Base-by-base conservation (phyloP, 2,888 invertebrate genomes). In the Oligia fasciuncula region DNA sequence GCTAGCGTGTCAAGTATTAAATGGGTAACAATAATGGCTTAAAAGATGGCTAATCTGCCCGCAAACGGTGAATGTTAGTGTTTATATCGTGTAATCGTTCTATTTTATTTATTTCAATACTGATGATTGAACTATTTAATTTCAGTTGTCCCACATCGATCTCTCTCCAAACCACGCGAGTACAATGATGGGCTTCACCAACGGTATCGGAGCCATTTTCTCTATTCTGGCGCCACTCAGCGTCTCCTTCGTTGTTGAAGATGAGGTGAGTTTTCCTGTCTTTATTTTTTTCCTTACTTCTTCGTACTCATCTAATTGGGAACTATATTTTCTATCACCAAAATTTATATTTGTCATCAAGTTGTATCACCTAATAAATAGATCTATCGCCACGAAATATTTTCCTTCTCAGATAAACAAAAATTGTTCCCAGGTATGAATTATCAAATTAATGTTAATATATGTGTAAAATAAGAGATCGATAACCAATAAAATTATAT, bases 101-200 rank as follows among this genome's bases (percentile, higher is more conserved):
- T 70, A 8, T 60, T 72, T 40, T 40, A 23, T 51, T 76, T 29
- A 17, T 35, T n/a, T 35, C 13, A 9, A 35, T 35, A 23, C 29
- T 72, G 4, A 68, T 62, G 0, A 17, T 11, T 8, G 1, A 69
- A 43, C 49, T 57, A 65, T 69, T 79, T 57, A 0, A 60, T 91
- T 90, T 4, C 97, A 98, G 97, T 97, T 98, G 29, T 98, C 98
- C 86, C 98, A 98, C 91, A 98, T 99, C 84, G 99, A 99, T 95
- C 95, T 99, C 74, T 98, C 98, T 11, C 98, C 98, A 0, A 98
- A 98, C 92, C 98, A 98, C 92, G 98, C 98, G 4, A 98, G 98
- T 51, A 98, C 98, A 0, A 94, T 99, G 86, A 98, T 99, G 98
- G 98, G 99, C 9, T 97, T 99, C 88, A 98, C 98, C 1, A 99